Conservation (phyloP, 1,140 invertebrate species). For the Daktulosphaira vitifoliae region DNA sequence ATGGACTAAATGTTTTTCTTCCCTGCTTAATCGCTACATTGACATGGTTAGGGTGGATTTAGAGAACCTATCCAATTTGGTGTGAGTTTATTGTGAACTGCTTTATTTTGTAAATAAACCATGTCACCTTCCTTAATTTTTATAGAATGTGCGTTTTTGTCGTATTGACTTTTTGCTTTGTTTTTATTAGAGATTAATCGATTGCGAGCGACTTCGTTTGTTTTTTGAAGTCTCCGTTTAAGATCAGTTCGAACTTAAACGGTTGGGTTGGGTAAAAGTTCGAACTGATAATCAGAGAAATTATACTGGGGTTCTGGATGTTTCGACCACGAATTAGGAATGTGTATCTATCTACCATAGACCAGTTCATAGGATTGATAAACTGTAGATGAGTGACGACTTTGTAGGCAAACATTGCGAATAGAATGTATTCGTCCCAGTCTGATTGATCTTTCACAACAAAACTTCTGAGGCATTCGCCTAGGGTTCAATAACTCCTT, state of each 20-base stretch:
- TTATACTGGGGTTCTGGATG: constrained; percentile 4
- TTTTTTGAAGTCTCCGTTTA: background rate
- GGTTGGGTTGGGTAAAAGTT: no score
- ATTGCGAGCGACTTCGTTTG: background rate
- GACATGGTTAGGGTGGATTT: no score
- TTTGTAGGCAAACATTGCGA: no score
- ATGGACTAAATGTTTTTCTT: no score
- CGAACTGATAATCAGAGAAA: no score
- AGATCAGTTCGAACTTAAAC: no score
- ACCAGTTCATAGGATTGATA: constrained; percentile 29
- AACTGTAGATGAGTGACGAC: background rate
- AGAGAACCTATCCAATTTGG: background rate
- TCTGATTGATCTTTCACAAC: no score
- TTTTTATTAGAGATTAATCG: background rate
- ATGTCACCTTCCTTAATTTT: background rate
- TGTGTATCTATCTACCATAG: no score
- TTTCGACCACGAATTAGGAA: background rate
- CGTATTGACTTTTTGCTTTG: background rate
- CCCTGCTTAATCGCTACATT: no score
- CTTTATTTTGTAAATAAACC: background rate
- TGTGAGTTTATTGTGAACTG: background rate
- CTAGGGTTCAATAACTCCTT: no score
- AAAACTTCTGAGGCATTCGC: no score
- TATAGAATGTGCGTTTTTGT: background rate
- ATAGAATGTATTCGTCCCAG: no score